Percentiles rank a stretch among this genome's conserved stretches.
These are phyloP conservation scores for Bradysia coprophila DNA, from an alignment of 1,140 invertebrate species.

Conservation along the genomic window DNA sequence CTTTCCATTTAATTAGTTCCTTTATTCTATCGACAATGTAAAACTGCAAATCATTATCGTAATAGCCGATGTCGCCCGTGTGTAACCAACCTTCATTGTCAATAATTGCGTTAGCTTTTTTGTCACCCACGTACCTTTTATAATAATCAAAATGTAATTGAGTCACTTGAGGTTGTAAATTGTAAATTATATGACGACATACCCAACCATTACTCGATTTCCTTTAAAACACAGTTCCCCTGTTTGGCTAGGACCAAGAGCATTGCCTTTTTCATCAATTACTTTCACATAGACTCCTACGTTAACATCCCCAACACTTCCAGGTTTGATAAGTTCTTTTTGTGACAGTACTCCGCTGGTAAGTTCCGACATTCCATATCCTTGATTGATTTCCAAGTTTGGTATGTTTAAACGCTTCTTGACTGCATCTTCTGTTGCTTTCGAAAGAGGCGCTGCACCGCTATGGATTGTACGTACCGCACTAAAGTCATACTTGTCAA, in stretches of 20 bases:
- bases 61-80: constrained; percentile 66
- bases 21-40: constrained; percentile 60
- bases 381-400: constrained; percentile 25
- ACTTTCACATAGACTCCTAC: not conserved
- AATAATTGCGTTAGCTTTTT: constrained; percentile 39
- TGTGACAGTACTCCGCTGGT: constrained; percentile 16
- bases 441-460: constrained; percentile 33
- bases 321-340: constrained; percentile 9
- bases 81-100: constrained; percentile 55
- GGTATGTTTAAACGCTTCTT: constrained; percentile 21
- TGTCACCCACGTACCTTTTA: constrained; percentile 42
- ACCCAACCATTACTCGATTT: constrained; percentile 21
- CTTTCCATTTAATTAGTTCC: constrained; percentile 66
- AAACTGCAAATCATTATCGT: constrained; percentile 45
- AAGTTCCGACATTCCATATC: constrained; percentile 33
- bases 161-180: too few relatives aligned
- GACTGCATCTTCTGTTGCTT: constrained; percentile 19
- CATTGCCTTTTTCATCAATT: constrained; percentile 14
- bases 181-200: too few relatives aligned
- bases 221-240: constrained; percentile 30
- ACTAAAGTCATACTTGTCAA: constrained; percentile 37
- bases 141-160: too few relatives aligned
- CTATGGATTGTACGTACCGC: constrained; percentile 34
- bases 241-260: constrained; percentile 19
- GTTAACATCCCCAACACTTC: constrained; percentile 7